phyloP scores from a whole-genome alignment of 1,140 invertebrate species.

The Ceratina calcarata region DNA sequence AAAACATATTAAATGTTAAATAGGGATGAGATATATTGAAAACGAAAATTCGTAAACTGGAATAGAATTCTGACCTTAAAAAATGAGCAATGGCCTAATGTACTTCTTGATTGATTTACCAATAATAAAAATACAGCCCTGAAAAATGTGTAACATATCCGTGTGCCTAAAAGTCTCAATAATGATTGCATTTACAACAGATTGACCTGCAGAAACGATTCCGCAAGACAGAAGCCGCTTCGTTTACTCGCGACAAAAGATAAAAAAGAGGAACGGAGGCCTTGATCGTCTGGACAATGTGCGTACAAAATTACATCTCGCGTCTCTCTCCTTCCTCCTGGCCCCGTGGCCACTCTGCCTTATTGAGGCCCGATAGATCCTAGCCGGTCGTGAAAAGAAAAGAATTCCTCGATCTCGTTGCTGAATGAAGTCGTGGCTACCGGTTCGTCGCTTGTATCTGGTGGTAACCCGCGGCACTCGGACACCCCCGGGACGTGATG shows the following conservation, averaged over 20 bases:
- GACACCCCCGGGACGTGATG: conserved; percentile 55
- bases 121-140: too few relatives aligned
- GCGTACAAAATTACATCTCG: conserved; percentile 57
- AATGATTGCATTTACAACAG: background rate
- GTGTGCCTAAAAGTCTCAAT: too few relatives aligned
- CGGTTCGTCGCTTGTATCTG: conserved; percentile 10
- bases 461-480: conserved; percentile 52
- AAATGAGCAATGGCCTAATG: too few relatives aligned
- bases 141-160: too few relatives aligned
- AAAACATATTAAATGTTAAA: too few relatives aligned
- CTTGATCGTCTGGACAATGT: conserved; percentile 46
- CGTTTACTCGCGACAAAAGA: conserved; percentile 47
- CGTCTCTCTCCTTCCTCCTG: background rate
- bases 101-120: too few relatives aligned
- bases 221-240: conserved; percentile 57
- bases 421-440: conserved; percentile 66
- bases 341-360: conserved; percentile 14
- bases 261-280: conserved; percentile 16
- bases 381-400: conserved; percentile 54
- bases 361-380: conserved; percentile 58
- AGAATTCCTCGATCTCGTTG: conserved; percentile 56
- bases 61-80: too few relatives aligned
- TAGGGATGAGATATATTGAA: too few relatives aligned
- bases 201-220: conserved; percentile 3
- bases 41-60: too few relatives aligned